These are phyloP conservation scores for Phylloscopus whistleri DNA, from an alignment of 2,113 vertebrate genomes.

Conservation along the genomic window DNA sequence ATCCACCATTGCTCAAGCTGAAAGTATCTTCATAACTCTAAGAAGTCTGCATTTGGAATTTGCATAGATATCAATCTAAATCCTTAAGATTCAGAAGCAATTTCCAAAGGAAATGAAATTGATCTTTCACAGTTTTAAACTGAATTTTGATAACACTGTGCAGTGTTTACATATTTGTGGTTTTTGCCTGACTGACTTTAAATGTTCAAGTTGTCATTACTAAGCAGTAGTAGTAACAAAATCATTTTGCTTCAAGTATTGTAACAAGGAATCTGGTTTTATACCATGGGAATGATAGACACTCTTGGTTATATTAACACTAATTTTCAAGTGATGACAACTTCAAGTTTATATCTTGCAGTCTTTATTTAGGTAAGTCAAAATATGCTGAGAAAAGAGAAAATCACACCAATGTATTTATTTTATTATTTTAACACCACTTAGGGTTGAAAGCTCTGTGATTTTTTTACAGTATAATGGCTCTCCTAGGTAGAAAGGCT, in stretches of 20 bases:
- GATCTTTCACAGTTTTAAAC: background rate
- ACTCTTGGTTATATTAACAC: background rate
- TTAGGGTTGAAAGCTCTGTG: background rate
- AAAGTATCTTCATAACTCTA: background rate
- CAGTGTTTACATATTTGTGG: background rate
- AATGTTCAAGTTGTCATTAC: background rate
- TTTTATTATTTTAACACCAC: background rate
- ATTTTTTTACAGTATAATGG: background rate
- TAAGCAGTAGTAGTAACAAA: background rate
- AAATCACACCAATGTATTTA: background rate
- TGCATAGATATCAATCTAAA: background rate
- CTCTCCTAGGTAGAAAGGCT: background rate
- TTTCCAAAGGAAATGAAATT: background rate
- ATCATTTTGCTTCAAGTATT: background rate
- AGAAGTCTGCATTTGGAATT: background rate
- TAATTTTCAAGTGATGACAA: background rate
- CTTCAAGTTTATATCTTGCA: background rate
- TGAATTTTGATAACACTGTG: background rate
- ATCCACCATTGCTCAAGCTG: rapidly evolving
- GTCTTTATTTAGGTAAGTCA: background rate
- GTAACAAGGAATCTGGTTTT: background rate
- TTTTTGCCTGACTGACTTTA: background rate
- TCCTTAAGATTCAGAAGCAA: background rate
- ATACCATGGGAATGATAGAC: background rate
- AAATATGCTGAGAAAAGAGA: background rate